phyloP scores from a whole-genome alignment of 1,140 invertebrate species.

The Drosophila tropicalis region DNA sequence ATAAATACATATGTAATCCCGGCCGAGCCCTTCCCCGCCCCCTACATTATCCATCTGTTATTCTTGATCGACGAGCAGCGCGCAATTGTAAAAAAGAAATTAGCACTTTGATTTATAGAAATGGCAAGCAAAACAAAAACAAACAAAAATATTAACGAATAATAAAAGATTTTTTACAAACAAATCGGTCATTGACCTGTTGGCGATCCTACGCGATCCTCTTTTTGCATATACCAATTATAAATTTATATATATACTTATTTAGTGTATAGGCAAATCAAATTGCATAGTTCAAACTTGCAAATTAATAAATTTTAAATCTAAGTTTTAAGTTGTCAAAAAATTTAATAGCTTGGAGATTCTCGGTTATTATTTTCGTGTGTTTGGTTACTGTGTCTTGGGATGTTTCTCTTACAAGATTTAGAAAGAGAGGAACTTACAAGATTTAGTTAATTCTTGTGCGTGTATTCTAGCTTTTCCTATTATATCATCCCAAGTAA shows the following conservation, averaged over 20 bases:
- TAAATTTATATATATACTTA: conserved; percentile 41
- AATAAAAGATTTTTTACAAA: conserved; percentile 42
- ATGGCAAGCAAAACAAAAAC: conserved; percentile 15
- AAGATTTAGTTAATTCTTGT: too few species aligned
- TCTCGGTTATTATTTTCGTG: too few species aligned
- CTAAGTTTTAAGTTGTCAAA: conserved; percentile 42
- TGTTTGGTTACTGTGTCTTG: too few species aligned
- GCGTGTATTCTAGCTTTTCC: too few species aligned
- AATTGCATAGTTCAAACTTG: conserved; percentile 65
- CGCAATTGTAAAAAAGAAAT: conserved; percentile 51
- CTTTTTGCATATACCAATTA: conserved; percentile 62
- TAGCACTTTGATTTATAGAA: conserved; percentile 40
- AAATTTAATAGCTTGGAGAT: too few species aligned
- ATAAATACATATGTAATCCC: conserved; percentile 38
- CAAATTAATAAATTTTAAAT: conserved; percentile 5
- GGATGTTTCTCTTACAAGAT: too few species aligned
- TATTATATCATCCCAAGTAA: too few species aligned
- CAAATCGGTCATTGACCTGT: conserved; percentile 24
- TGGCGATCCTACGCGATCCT: conserved; percentile 42
- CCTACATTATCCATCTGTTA: conserved; percentile 62
- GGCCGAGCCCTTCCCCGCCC: conserved; percentile 4
- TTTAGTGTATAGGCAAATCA: conserved; percentile 60
- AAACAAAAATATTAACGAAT: conserved; percentile 34
- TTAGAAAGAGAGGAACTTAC: too few species aligned
- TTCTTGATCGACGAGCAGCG: conserved; percentile 70